A percentile compares a stretch with the other conserved stretches of the same genome.
phyloP scores from a whole-genome alignment of 1,140 invertebrate genomes.

The Zaprionus kolodkinae region DNA sequence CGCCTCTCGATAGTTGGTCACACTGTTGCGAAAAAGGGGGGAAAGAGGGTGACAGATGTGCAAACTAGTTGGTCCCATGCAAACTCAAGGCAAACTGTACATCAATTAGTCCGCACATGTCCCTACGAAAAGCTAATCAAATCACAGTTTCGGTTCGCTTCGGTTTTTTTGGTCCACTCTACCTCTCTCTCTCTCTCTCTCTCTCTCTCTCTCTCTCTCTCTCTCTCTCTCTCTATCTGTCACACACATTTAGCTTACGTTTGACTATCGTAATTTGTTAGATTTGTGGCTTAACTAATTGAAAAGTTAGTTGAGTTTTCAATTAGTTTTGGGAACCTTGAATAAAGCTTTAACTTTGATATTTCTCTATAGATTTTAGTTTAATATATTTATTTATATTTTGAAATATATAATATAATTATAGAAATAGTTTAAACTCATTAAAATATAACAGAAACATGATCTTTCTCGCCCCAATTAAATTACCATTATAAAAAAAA shows the following conservation, averaged over 20 bases:
- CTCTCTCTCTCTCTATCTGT: too few relatives aligned
- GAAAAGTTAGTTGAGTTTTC: background rate
- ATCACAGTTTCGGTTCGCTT: background rate
- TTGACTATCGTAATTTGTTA: background rate
- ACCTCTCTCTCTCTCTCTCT: background rate
- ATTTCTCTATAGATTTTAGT: too few relatives aligned
- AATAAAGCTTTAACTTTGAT: too few relatives aligned
- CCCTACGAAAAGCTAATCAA: conserved; percentile 3
- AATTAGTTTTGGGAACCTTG: too few relatives aligned
- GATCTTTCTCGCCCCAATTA: background rate
- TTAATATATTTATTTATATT: too few relatives aligned
- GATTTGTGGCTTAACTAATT: background rate
- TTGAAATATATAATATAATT: too few relatives aligned
- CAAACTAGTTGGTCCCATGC: too few relatives aligned
- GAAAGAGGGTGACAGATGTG: too few relatives aligned
- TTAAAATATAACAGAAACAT: background rate
- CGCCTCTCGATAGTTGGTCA: background rate
- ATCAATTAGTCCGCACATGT: conserved; percentile 4
- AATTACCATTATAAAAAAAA: background rate
- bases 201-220: background rate
- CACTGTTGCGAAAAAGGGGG: background rate
- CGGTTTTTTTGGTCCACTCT: background rate
- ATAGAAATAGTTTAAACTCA: background rate
- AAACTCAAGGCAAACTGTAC: background rate
- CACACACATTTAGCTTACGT: background rate